Percentiles rank a stretch among this genome's conserved stretches.
phyloP scores from a whole-genome alignment of 2,888 invertebrate species.

The Deilephila porcellus region DNA sequence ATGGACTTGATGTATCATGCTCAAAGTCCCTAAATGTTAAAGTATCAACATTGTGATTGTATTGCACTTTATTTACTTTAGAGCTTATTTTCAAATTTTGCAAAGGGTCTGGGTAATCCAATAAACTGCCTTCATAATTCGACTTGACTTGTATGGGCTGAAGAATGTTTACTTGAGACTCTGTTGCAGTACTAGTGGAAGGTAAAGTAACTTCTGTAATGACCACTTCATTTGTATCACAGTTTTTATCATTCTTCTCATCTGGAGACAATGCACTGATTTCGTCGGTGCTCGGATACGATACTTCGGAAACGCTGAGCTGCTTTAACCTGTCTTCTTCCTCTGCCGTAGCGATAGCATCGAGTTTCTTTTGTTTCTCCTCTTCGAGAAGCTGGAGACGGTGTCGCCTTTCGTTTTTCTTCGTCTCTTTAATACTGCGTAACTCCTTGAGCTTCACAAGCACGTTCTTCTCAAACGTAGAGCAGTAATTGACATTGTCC shows the following conservation, averaged over 20 bases:
- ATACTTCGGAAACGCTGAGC: slow-evolving; percentile 83
- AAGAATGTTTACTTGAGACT: slow-evolving; percentile 69
- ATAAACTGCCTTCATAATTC: slow-evolving; percentile 65
- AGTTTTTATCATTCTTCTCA: slow-evolving; percentile 70
- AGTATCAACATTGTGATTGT: slow-evolving; percentile 71
- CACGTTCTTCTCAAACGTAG: slow-evolving; percentile 88
- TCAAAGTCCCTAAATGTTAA: slow-evolving; percentile 92
- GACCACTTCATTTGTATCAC: slow-evolving; percentile 60
- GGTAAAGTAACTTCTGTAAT: slow-evolving; percentile 53
- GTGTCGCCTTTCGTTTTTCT: slow-evolving; percentile 85
- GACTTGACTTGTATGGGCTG: slow-evolving; percentile 77
- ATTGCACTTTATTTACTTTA: slow-evolving; percentile 66
- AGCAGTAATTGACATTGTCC: slow-evolving; percentile 85
- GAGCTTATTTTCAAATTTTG: slow-evolving; percentile 66
- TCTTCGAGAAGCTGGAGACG: slow-evolving; percentile 85
- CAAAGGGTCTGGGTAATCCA: slow-evolving; percentile 79
- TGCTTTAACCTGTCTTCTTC: slow-evolving; percentile 83
- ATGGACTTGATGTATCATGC: slow-evolving; percentile 95
- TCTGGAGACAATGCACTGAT: slow-evolving; percentile 83
- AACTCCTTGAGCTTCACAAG: slow-evolving; percentile 89
- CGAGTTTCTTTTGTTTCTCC: slow-evolving; percentile 82
- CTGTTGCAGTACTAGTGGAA: slow-evolving; percentile 52
- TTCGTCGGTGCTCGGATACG: slow-evolving; percentile 86
- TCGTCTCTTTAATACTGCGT: slow-evolving; percentile 86
- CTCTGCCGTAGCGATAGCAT: slow-evolving; percentile 78